Evolutionary conservation across 2,113 vertebrate genomes (phyloP), one percentile per base, ranked within the genome.

Genomic region (Acanthisitta chloris): DNA sequence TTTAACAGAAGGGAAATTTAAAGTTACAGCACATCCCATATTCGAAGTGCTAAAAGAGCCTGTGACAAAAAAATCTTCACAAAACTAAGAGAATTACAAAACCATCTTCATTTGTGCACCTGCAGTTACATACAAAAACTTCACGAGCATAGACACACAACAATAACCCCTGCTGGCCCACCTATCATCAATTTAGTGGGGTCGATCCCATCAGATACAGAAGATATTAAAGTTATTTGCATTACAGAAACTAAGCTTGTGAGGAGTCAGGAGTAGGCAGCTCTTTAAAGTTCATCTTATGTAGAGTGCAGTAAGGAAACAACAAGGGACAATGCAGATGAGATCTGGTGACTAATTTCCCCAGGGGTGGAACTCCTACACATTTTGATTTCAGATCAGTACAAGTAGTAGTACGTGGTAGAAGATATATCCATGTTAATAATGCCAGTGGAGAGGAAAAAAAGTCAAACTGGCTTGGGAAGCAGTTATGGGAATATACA

Each of bases 291-390:
- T 78, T 94, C 76, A 90, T 83, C 34, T 80, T 88, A 52, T 7
- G 12, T 54, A 81, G 28, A 86, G 55, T 86, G 71, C 76, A 69
- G 33, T 38, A 67, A 83, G 51, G 57, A 83, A 94, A 61, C 36
- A 93, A 59, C 57, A 64, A 90, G 86, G 88, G 92, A 93, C 82
- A 92, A 88, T 52, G 77, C 65, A 94, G 95, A 96, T 97, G 82
- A 96, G 80, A 93, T 52, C 72, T 55, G 5, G 29, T 95, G 96
- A 96, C 73, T 96, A 78, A 94, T 94, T 88, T 88, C 72, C 90
- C 92, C 88, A 95, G 51, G 74, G 69, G 81, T 86, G 45, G n/a
- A 93, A 96, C 92, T 95, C 96, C 94, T 80, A 95, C 93, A 59
- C 64, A 31, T 36, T 88, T 96, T 40, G 74, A 90, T 49, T 86